phyloP scores from a whole-genome alignment of 2,888 invertebrate species.

The Leptinotarsa peninsularis region DNA sequence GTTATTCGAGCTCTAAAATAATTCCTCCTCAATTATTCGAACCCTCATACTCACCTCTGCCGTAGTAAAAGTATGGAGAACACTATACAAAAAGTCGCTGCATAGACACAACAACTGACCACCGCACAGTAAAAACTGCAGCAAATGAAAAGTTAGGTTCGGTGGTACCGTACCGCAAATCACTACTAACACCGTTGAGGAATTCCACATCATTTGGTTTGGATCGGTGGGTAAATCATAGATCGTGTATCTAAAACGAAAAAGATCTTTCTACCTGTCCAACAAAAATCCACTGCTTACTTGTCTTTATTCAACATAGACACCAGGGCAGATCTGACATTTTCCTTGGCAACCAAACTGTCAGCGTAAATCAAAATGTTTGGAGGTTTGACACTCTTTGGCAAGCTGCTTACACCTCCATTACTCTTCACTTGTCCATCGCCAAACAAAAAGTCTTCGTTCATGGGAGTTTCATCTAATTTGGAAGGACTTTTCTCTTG shows the following conservation, averaged over 20 bases:
- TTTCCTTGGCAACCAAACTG: slow-evolving; percentile 79
- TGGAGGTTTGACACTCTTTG: slow-evolving; percentile 72
- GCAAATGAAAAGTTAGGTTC: slow-evolving; percentile 74
- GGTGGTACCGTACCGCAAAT: slow-evolving; percentile 81
- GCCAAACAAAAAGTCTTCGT: slow-evolving; percentile 27
- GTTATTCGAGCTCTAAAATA: no score
- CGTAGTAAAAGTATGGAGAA: slow-evolving; percentile 84
- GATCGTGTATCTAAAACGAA: slow-evolving; percentile 71
- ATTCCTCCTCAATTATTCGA: no score
- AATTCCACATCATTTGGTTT: slow-evolving; percentile 57
- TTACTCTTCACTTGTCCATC: slow-evolving; percentile 10
- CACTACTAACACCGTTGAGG: slow-evolving; percentile 72
- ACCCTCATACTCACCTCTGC: slow-evolving; percentile 73
- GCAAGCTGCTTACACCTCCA: slow-evolving; percentile 32
- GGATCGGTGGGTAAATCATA: slow-evolving; percentile 69
- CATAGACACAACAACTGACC: slow-evolving; percentile 84
- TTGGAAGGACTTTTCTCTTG: background rate
- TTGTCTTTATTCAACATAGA: slow-evolving; percentile 78
- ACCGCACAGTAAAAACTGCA: slow-evolving; percentile 80
- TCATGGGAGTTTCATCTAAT: background rate
- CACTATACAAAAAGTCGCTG: slow-evolving; percentile 82
- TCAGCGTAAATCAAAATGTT: slow-evolving; percentile 87
- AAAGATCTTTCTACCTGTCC: slow-evolving; percentile 37
- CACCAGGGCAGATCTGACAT: slow-evolving; percentile 77
- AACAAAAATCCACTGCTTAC: slow-evolving; percentile 65